phyloP scores from a whole-genome alignment of 1,140 invertebrate species.

The Meteorus sp. region DNA sequence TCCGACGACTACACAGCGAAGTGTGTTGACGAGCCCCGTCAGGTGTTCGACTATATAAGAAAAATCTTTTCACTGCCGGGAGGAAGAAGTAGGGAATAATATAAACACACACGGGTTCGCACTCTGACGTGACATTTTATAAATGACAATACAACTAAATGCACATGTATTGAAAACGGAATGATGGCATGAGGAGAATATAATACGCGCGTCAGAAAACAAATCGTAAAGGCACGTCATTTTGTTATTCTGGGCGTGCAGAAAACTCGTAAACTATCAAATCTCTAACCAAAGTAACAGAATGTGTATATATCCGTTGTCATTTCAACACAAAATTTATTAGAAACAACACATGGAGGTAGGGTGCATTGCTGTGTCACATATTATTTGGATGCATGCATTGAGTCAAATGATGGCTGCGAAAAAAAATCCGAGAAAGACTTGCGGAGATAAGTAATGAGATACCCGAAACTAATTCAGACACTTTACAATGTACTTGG shows the following conservation, averaged over 20 bases:
- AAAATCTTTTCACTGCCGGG: not conserved
- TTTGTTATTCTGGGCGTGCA: constrained; percentile 38
- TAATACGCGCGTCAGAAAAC: constrained; percentile 34
- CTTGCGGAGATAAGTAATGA: constrained; percentile 15
- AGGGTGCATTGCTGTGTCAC: constrained; percentile 12
- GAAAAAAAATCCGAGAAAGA: constrained; percentile 13
- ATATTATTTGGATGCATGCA: constrained; percentile 17
- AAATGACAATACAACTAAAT: too few species aligned
- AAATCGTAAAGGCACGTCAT: constrained; percentile 46
- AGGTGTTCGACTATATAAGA: constrained; percentile 33
- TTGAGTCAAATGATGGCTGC: too few species aligned
- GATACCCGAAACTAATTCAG: constrained; percentile 8
- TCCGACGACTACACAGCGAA: not conserved
- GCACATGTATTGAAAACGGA: too few species aligned
- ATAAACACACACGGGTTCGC: too few species aligned
- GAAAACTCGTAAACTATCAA: constrained; percentile 39
- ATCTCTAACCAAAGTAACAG: constrained; percentile 26
- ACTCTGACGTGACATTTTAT: too few species aligned
- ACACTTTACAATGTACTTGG: constrained; percentile 39
- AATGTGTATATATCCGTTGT: constrained; percentile 21
- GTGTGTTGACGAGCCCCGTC: constrained; percentile 34
- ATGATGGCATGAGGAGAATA: too few species aligned
- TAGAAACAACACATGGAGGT: constrained; percentile 32
- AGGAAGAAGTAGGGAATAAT: not conserved
- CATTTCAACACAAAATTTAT: constrained; percentile 44